A percentile compares a stretch with the other conserved stretches of the same genome.
These are phyloP conservation scores for Tetrapedia diversipes DNA, from an alignment of 2,888 invertebrate genomes.

Conservation along the genomic window DNA sequence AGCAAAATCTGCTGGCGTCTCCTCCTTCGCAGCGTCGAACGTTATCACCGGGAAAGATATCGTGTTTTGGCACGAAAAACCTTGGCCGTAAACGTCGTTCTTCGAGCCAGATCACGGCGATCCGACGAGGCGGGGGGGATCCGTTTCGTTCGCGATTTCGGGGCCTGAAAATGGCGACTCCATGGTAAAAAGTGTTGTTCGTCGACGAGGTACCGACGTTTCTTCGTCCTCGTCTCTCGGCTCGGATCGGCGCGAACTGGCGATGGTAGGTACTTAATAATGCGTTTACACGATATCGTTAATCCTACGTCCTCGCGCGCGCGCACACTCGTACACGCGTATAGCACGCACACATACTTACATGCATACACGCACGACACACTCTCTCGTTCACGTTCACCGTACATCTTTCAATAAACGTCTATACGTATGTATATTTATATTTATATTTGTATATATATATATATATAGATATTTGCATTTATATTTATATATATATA, in stretches of 20 bases:
- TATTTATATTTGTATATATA: slow-evolving; percentile 56
- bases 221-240: slow-evolving; percentile 37
- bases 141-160: slow-evolving; percentile 6
- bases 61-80: slow-evolving; percentile 68
- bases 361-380: slow-evolving; percentile 20
- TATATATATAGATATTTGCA: slow-evolving; percentile 49
- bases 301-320: slow-evolving; percentile 47
- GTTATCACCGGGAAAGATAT: slow-evolving; percentile 56
- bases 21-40: slow-evolving; percentile 35
- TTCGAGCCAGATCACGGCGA: slow-evolving; percentile 63
- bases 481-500: slow-evolving; percentile 56
- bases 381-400: slow-evolving; percentile 12
- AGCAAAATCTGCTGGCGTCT: neutral
- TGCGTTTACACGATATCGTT: slow-evolving; percentile 65
- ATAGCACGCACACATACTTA: too few species aligned
- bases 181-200: slow-evolving; percentile 46
- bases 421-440: slow-evolving; percentile 67
- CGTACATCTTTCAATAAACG: slow-evolving; percentile 61
- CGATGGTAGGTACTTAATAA: slow-evolving; percentile 66
- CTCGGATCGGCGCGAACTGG: slow-evolving; percentile 62
- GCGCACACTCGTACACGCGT: slow-evolving; percentile 11
- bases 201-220: slow-evolving; percentile 16
- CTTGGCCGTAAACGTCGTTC: slow-evolving; percentile 66
- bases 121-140: slow-evolving; percentile 48
- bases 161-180: slow-evolving; percentile 26